Evolutionary conservation across 2,888 invertebrate species (phyloP), one percentile per base, ranked within the genome.

Genomic region (Melinaea menophilus): DNA sequence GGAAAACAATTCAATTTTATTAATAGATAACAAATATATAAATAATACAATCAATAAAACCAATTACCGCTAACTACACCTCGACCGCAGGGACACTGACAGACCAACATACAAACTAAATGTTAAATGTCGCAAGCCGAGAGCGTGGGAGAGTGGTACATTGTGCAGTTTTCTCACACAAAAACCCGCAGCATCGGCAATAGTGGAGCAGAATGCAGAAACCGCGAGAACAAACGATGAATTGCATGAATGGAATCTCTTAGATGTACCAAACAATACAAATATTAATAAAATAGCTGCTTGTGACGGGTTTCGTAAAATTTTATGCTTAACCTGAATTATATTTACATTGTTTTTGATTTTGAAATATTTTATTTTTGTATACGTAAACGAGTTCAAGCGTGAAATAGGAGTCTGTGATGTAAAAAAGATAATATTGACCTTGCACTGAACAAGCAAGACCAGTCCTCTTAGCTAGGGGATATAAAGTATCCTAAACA

Each of bases 141-240:
- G 83, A 85, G 85, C 88, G 89, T 88, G 89, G 77, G 88, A 89
- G 76, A 71, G 71, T 64, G 65, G 63, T 60, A 75, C 61, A 88
- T 88, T 87, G 88, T 88, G 78, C 78, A 45, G 46, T 66, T 79
- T 88, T 88, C 88, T 78, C 88, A 88, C 86, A 83, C 77, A 82
- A 77, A 76, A 75, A 79, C 79, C 80, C 73, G 79, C 79, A 79
- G 71, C 81, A 81, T 79, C 79, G 76, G 75, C 75, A 77, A 78
- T 80, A 81, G 79, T 80, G 78, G 82, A 83, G 81, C 81, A 82
- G 73, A 81, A 79, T 76, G 75, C 79, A 79, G 79, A 81, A 81
- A 82, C 70, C 73, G 74, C 82, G 74, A 77, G 78, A 84, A 85
- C 74, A 77, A 72, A 71, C 77, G 75, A 55, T 62, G 2, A 33